A percentile compares a stretch with the other conserved stretches of the same genome.
Evolutionary conservation across 2,113 vertebrate species (phyloP).

Genomic region (Ciconia stormi): DNA sequence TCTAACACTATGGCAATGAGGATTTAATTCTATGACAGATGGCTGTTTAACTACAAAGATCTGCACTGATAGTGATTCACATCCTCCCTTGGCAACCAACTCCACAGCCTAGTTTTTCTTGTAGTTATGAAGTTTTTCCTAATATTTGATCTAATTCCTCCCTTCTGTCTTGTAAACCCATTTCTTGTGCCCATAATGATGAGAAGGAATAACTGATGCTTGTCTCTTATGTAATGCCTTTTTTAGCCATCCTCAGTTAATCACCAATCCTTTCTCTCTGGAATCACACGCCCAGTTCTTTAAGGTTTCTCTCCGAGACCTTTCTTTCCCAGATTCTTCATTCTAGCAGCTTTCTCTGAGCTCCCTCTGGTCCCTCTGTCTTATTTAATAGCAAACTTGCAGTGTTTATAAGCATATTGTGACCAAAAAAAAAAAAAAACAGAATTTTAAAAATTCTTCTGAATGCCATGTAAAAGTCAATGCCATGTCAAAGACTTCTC

Average conservation of each 20-base stretch:
- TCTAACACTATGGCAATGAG: background rate
- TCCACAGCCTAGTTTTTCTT: background rate
- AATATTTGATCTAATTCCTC: background rate
- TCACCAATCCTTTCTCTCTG: background rate
- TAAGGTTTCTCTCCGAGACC: background rate
- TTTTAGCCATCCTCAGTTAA: background rate
- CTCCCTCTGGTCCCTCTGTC: background rate
- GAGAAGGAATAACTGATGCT: background rate
- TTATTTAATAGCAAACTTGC: background rate
- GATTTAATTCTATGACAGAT: constrained; percentile 9
- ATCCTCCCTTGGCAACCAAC: background rate
- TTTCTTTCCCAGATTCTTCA: background rate
- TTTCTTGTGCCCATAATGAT: background rate
- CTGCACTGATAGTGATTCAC: background rate
- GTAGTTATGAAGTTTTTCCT: background rate
- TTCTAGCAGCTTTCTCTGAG: background rate
- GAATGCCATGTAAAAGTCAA: background rate
- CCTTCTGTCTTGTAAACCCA: constrained; percentile 3
- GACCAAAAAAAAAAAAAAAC: fast-evolving
- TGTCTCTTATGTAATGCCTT: background rate
- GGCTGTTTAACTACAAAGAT: background rate
- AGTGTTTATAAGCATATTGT: background rate
- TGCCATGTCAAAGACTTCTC: background rate
- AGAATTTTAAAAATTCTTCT: background rate
- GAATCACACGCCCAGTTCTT: background rate